Evolutionary conservation across 2,888 invertebrate genomes (phyloP).

Genomic region (Pachliopta kotzebuea): DNA sequence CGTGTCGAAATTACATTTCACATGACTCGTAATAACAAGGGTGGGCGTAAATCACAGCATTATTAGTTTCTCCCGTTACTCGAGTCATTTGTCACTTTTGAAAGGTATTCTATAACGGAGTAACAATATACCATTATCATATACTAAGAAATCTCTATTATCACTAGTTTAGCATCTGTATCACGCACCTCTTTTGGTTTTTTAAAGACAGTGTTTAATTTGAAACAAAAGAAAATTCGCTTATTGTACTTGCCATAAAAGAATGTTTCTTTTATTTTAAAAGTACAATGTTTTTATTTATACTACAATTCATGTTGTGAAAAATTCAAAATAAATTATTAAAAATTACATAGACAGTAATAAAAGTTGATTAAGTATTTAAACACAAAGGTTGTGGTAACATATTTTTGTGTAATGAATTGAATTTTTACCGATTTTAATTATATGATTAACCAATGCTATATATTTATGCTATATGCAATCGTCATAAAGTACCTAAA

Average conservation of each 20-base stretch:
- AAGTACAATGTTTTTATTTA: background rate
- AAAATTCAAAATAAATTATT: no score
- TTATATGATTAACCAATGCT: no score
- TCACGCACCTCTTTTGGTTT: background rate
- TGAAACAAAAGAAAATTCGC: background rate
- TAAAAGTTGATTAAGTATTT: background rate
- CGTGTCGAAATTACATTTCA: slow-evolving; percentile 79
- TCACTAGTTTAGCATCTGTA: background rate
- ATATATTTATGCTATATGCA: no score
- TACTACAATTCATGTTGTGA: no score
- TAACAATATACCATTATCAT: background rate
- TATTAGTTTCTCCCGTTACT: slow-evolving; percentile 78
- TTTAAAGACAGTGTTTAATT: background rate
- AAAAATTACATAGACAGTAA: background rate
- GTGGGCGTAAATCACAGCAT: slow-evolving; percentile 78
- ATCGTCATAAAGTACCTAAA: no score
- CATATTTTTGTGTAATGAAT: no score
- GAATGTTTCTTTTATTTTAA: no score
- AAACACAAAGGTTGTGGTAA: background rate
- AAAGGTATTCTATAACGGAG: slow-evolving; percentile 47
- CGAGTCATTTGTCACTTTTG: slow-evolving; percentile 71
- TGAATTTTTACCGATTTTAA: no score
- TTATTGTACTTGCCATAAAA: background rate
- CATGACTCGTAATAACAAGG: slow-evolving; percentile 80
- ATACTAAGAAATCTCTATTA: background rate